These are phyloP conservation scores for Tursiops truncatus DNA, from an alignment of 2,113 vertebrate species.

Conservation along the genomic window DNA sequence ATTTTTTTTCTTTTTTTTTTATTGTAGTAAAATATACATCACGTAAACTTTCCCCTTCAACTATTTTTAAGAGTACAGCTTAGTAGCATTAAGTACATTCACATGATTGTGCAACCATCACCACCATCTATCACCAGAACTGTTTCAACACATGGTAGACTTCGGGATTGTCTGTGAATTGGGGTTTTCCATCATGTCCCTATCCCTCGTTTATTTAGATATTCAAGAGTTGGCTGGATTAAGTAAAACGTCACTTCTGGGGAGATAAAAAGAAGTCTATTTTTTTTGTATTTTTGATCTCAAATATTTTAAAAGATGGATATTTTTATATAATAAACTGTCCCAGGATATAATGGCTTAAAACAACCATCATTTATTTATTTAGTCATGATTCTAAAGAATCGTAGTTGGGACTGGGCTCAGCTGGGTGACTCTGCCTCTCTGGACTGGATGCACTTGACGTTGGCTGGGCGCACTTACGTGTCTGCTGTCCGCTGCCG, in stretches of 20 bases:
- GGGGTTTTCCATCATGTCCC: not conserved
- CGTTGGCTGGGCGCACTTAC: not conserved
- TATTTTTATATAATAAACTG: not conserved
- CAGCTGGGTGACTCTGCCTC: not conserved
- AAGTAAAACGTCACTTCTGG: not conserved
- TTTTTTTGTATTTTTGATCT: not conserved
- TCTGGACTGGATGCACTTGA: not conserved
- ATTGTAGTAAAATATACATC: not conserved
- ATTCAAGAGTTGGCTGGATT: not conserved
- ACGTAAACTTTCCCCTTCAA: not conserved
- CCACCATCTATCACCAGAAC: not conserved
- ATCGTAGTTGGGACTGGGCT: not conserved
- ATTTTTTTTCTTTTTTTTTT: not conserved
- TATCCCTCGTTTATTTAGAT: not conserved
- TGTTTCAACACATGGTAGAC: not conserved
- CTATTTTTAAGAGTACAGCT: not conserved
- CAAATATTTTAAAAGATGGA: not conserved
- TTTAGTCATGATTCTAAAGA: not conserved
- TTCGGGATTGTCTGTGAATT: not conserved
- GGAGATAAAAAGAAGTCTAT: not conserved
- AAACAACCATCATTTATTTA: not conserved
- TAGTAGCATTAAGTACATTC: not conserved
- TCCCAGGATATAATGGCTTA: not conserved
- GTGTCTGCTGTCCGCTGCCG: not conserved
- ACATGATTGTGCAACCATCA: too few species aligned